These are phyloP conservation scores for Rostratula benghalensis DNA, from an alignment of 2,113 vertebrate species.

Conservation along the genomic window DNA sequence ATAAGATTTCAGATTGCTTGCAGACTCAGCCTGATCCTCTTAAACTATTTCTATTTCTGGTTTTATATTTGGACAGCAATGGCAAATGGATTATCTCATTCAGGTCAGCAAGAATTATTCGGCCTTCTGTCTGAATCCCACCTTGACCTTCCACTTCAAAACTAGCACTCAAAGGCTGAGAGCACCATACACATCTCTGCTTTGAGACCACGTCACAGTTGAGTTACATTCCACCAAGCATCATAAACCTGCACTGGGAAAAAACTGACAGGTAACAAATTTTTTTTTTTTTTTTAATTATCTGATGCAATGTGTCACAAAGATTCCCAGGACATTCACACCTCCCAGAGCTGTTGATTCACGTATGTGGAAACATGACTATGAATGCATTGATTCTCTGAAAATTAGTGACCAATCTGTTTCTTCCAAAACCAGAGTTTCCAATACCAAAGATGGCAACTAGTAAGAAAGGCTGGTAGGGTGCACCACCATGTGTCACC, in stretches of 20 bases:
- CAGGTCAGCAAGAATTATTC: background rate
- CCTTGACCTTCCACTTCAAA: conserved; percentile 1
- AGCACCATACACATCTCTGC: background rate
- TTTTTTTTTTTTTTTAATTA: background rate
- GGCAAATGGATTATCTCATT: background rate
- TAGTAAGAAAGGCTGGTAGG: background rate
- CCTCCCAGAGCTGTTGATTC: background rate
- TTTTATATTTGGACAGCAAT: background rate
- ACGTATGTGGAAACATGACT: background rate
- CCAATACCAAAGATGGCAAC: background rate
- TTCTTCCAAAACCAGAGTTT: background rate
- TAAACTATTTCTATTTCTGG: conserved; percentile 4
- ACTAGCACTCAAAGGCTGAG: background rate
- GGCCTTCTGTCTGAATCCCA: background rate
- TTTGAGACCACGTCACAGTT: accelerated
- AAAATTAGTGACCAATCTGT: background rate
- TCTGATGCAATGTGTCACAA: background rate
- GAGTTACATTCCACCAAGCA: background rate
- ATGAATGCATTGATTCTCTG: background rate
- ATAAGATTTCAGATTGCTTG: conserved; percentile 24
- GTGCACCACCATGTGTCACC: background rate
- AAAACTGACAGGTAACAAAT: background rate
- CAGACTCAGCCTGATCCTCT: background rate
- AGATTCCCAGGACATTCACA: background rate
- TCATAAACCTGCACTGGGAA: background rate